Evolutionary conservation across 2,797 vertebrate species (phyloP), one percentile per base, ranked within the genome.

Genomic region (Ataeniobius toweri): DNA sequence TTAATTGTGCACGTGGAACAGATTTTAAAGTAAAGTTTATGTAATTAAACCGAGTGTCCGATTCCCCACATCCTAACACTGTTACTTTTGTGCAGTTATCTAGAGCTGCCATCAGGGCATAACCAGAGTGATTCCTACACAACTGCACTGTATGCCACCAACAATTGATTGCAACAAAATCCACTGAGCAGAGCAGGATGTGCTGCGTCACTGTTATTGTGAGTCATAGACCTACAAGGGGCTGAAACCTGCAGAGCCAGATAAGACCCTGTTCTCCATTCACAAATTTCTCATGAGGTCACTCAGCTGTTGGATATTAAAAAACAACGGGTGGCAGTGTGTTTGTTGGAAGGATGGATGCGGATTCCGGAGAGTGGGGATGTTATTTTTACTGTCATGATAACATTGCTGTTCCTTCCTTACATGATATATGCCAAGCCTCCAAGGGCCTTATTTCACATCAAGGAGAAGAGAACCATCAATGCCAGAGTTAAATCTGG

Each of bases 251-350:
- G 93, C 82, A 68, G 72, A 75, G 78, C 81, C 85, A 77, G 92
- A 93, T 91, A 91, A 92, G 89, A 85, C 88, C 5, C 53, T 53
- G 74, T 53, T 68, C 82, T 91, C 83, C 91, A 94, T 94, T 94
- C 89, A 93, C 85, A 92, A 92, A 89, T 86, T 90, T 94, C 86
- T 88, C 86, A 91, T 89, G 85, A 93, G 88, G 86, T 94, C 91
- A 93, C 81, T 89, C 81, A 88, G 82, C 88, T 92, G 89, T 70
- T 85, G 88, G 87, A 89, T 85, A 91, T 87, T 91, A 88, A 88
- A 76, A 78, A 65, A 12, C 73, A 79, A 74, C 1, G 26, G 74
- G 69, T 4, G 84, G 71, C 31, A 58, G 78, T 14, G 56, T 36
- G 72, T 41, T 71, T 55, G 48, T 50, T 46, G 72, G 39, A 41